A percentile compares a stretch with the other conserved stretches of the same genome.
Conservation (phyloP, 2,797 vertebrate species). For the Thamnophis elegans region DNA sequence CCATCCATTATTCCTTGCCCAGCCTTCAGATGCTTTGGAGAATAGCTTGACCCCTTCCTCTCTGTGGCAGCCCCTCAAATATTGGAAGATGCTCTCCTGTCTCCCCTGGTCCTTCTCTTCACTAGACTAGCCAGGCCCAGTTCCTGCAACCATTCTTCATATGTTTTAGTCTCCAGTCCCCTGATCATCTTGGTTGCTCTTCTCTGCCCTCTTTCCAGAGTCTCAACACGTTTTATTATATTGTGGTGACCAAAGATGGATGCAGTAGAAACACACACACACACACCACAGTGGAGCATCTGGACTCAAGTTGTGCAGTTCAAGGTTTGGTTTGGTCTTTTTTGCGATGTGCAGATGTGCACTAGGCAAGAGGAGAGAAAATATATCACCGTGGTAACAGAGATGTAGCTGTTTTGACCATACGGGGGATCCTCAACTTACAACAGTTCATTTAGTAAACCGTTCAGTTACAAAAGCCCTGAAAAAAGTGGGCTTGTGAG, state of each 20-base stretch:
- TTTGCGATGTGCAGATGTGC: not conserved
- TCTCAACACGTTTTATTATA: not conserved
- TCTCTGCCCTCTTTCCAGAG: not conserved
- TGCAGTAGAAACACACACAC: not conserved
- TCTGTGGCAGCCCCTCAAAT: too few species aligned
- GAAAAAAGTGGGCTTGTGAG: not conserved
- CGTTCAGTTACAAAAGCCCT: not conserved
- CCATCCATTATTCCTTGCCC: too few species aligned
- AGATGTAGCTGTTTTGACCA: not conserved
- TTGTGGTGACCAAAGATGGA: not conserved
- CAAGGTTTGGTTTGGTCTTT: not conserved
- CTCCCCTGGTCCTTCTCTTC: too few species aligned
- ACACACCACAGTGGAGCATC: not conserved
- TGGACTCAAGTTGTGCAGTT: not conserved
- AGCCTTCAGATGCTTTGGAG: too few species aligned
- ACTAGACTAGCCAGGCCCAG: too few species aligned
- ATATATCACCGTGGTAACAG: not conserved
- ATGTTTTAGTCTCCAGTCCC: not conserved
- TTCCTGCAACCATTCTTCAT: rapidly evolving
- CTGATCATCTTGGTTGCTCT: not conserved
- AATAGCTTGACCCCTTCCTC: too few species aligned
- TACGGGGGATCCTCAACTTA: not conserved
- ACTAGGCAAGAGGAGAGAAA: not conserved
- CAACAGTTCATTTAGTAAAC: not conserved
- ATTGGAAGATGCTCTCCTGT: too few species aligned